These are phyloP conservation scores for Tragelaphus scriptus DNA, from an alignment of 2,113 vertebrate species.

Conservation along the genomic window DNA sequence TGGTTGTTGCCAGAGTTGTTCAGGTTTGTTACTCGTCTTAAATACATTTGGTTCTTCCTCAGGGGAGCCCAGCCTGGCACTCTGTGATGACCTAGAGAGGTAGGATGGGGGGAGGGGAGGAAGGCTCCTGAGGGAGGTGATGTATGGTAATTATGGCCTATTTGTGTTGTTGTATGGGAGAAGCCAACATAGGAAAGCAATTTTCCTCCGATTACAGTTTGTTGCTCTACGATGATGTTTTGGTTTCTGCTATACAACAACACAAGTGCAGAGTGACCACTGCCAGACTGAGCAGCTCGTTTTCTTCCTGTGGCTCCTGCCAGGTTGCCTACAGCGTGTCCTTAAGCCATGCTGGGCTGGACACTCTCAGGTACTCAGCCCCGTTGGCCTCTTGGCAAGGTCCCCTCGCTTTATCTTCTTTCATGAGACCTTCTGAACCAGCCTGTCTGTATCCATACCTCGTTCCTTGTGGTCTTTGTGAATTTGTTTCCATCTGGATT, in stretches of 20 bases:
- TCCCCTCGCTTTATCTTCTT: not conserved
- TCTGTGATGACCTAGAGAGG: not conserved
- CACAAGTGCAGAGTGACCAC: not conserved
- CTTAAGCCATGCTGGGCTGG: not conserved
- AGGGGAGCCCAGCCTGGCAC: not conserved
- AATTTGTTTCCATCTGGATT: not conserved
- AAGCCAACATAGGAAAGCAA: not conserved
- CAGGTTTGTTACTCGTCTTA: not conserved
- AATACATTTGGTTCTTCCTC: not conserved
- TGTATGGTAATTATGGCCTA: not conserved
- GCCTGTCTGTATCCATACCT: not conserved
- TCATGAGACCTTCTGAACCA: not conserved
- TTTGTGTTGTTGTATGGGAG: not conserved
- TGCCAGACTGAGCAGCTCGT: not conserved
- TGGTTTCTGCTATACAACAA: not conserved
- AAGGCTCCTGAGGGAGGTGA: not conserved
- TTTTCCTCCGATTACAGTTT: not conserved
- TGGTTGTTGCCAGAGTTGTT: not conserved
- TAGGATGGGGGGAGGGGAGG: not conserved
- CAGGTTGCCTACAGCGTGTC: not conserved
- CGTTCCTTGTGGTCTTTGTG: not conserved
- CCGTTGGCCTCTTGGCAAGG: not conserved
- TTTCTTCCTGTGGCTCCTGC: not conserved
- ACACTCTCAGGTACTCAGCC: not conserved
- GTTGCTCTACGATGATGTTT: not conserved